These are phyloP conservation scores for Eueremaeus valkanovi DNA, from an alignment of 2,888 invertebrate species.

Conservation along the genomic window DNA sequence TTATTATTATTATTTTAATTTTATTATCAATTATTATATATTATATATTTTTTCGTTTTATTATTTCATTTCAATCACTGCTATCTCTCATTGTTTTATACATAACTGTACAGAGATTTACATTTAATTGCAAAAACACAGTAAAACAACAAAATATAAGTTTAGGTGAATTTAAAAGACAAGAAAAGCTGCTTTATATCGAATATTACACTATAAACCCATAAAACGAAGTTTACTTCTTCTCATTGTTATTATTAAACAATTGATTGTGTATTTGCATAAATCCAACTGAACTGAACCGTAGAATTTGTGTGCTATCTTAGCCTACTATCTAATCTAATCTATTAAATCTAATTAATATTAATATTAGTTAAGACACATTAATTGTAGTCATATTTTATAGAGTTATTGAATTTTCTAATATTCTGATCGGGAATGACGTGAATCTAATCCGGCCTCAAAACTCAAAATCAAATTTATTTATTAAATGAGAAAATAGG, in stretches of 20 bases:
- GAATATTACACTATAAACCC: background rate
- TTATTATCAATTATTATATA: slow-evolving; percentile 1
- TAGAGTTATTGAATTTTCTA: background rate
- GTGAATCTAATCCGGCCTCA: slow-evolving; percentile 26
- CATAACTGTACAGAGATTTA: slow-evolving; percentile 34
- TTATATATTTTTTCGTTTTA: background rate
- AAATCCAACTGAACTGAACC: slow-evolving; percentile 27
- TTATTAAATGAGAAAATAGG: background rate
- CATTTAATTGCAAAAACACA: slow-evolving; percentile 12
- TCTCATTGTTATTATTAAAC: too few relatives aligned
- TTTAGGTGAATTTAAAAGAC: background rate
- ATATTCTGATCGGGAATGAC: background rate
- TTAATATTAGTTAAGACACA: too few relatives aligned
- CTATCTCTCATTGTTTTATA: slow-evolving; percentile 33
- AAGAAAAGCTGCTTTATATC: background rate
- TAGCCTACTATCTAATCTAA: too few relatives aligned
- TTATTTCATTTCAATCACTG: background rate
- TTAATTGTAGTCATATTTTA: background rate
- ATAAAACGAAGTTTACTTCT: too few relatives aligned
- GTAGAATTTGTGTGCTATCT: slow-evolving; percentile 24
- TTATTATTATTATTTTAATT: slow-evolving; percentile 25
- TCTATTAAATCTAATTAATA: too few relatives aligned
- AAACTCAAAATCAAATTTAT: slow-evolving; percentile 24
- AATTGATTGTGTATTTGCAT: background rate
- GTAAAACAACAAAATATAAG: background rate